Evolutionary conservation across 2,888 invertebrate genomes (phyloP).

Genomic region (Drosophila acutilabella): DNA sequence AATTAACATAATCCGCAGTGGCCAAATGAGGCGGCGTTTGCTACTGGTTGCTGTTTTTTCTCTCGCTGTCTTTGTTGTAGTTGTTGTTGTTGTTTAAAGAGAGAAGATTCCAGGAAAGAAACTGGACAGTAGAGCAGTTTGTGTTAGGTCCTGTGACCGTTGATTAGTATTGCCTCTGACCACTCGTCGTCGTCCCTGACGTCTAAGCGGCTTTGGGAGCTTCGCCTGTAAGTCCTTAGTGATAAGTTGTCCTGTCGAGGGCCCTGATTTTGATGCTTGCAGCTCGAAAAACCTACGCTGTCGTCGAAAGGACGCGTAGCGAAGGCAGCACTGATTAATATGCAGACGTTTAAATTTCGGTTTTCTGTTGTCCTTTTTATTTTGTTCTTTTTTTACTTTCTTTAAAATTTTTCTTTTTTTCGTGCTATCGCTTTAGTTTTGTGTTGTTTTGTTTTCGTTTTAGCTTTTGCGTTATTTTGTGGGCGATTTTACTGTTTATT

Average conservation of each 20-base stretch:
- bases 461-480: constrained; percentile 15
- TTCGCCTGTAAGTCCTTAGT: constrained; percentile 67
- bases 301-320: constrained; percentile 31
- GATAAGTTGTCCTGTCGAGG: constrained; percentile 71
- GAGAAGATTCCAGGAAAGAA: constrained; percentile 27
- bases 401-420: constrained; percentile 24
- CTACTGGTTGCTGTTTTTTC: constrained; percentile 22
- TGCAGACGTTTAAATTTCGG: constrained; percentile 78
- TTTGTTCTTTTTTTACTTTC: constrained; percentile 29
- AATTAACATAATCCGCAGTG: constrained; percentile 82
- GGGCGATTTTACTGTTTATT: constrained; percentile 43
- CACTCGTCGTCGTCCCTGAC: constrained; percentile 39
- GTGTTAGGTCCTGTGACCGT: constrained; percentile 56
- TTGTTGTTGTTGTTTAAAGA: constrained; percentile 15
- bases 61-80: constrained; percentile 10
- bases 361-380: constrained; percentile 25
- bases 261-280: constrained; percentile 20
- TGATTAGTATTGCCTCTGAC: constrained; percentile 67
- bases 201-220: constrained; percentile 54
- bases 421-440: constrained; percentile 33
- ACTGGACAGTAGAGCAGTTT: constrained; percentile 22
- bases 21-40: constrained; percentile 73
- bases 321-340: constrained; percentile 67
- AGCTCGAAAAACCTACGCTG: constrained; percentile 13
- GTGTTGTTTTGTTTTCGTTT: constrained; percentile 17